Conservation (phyloP, 2,888 invertebrate species). For the Entomobrya proxima region DNA sequence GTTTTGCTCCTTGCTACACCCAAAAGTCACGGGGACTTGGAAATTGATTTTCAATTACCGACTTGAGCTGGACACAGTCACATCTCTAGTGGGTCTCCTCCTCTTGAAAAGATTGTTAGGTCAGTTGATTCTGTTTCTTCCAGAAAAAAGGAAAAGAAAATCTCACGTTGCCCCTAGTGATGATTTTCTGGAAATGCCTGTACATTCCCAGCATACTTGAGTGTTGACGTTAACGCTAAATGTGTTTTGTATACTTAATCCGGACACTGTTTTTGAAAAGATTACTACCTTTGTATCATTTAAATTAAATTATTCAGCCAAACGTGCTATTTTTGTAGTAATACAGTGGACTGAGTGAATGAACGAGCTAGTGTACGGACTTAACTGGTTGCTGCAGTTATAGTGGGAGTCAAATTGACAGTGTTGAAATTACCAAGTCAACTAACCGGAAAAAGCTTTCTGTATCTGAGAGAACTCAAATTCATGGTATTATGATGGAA, state of each 20-base stretch:
- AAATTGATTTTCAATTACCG: conserved; percentile 64
- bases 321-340: conserved; percentile 23
- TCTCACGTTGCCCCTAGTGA: conserved; percentile 17
- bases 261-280: background rate
- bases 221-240: conserved; percentile 26
- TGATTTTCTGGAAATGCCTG: background rate
- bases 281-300: background rate
- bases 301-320: conserved; percentile 23
- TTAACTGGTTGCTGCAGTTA: conserved; percentile 13
- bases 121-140: background rate
- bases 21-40: conserved; percentile 59
- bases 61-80: conserved; percentile 58
- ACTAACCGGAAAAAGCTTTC: conserved; percentile 44
- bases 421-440: conserved; percentile 32
- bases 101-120: background rate
- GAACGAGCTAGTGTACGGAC: conserved; percentile 10
- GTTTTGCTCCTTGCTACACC: conserved; percentile 55
- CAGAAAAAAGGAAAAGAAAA: background rate
- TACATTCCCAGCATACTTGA: background rate
- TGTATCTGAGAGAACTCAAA: background rate
- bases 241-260: conserved; percentile 8
- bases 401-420: conserved; percentile 4
- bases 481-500: conserved; percentile 69
- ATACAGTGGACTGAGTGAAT: background rate
- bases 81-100: conserved; percentile 36